A percentile compares a stretch with the other conserved stretches of the same genome.
Evolutionary conservation across 2,113 vertebrate species (phyloP).

Genomic region (Perognathus longimembris): DNA sequence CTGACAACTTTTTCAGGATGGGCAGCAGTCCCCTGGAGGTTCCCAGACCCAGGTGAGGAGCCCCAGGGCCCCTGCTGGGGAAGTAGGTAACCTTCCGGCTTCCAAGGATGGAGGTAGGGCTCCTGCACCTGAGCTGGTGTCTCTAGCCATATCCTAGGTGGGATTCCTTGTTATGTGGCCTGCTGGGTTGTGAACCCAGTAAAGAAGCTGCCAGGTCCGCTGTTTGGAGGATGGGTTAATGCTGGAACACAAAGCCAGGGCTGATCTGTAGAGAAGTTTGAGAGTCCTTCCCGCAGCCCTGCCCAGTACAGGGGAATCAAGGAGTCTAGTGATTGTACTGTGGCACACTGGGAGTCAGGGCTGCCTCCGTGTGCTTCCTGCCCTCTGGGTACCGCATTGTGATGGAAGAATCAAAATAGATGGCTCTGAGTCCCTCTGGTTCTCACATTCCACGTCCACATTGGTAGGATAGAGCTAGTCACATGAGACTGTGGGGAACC

Average conservation of each 20-base stretch:
- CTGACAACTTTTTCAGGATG: conserved; percentile 91
- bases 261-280: background rate
- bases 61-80: background rate
- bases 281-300: background rate
- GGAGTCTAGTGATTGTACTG: background rate
- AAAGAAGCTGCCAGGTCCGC: background rate
- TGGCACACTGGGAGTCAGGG: background rate
- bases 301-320: background rate
- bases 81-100: background rate
- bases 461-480: background rate
- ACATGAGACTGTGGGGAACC: background rate
- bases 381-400: background rate
- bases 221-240: background rate
- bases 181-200: background rate
- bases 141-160: background rate
- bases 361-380: background rate
- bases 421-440: background rate
- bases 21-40: conserved; percentile 98
- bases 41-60: conserved; percentile 92
- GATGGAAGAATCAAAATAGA: background rate
- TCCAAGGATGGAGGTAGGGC: background rate
- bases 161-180: background rate
- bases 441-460: background rate
- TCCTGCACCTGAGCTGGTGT: background rate
- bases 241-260: background rate